These are phyloP conservation scores for Leptopilina myrica DNA, from an alignment of 2,888 invertebrate species.

Conservation along the genomic window DNA sequence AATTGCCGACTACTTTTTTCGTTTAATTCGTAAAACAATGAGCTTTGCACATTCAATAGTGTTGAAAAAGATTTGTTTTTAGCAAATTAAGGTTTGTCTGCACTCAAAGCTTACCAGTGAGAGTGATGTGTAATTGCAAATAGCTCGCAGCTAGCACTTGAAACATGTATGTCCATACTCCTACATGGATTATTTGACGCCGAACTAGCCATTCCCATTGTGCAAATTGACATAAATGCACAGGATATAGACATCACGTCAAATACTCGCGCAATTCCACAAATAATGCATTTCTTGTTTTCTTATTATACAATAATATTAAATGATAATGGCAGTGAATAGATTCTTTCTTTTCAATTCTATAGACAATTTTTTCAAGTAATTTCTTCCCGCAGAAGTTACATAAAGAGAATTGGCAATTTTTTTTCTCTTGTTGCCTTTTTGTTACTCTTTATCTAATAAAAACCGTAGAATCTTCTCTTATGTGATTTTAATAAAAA, in stretches of 20 bases:
- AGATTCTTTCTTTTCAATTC: too few relatives aligned
- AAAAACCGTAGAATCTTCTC: slow-evolving; percentile 1
- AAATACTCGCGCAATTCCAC: slow-evolving; percentile 1
- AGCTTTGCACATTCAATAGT: too few relatives aligned
- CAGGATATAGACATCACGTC: slow-evolving; percentile 11
- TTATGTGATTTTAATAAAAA: slow-evolving; percentile 26
- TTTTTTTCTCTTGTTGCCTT: not conserved
- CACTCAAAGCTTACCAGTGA: slow-evolving; percentile 1
- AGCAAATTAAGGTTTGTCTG: not conserved
- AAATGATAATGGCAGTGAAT: too few relatives aligned
- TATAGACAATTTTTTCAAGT: not conserved
- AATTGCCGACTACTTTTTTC: too few relatives aligned
- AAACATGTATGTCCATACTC: slow-evolving; percentile 11
- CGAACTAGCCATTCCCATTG: slow-evolving; percentile 16
- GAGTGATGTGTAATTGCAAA: slow-evolving; percentile 16
- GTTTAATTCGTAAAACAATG: too few relatives aligned
- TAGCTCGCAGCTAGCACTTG: slow-evolving; percentile 14
- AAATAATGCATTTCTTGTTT: slow-evolving; percentile 1
- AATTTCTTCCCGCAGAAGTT: not conserved
- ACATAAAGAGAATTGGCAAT: not conserved
- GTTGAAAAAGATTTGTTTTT: too few relatives aligned
- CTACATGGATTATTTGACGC: slow-evolving; percentile 11
- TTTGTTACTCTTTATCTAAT: not conserved
- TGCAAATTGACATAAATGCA: slow-evolving; percentile 15
- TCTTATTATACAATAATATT: not conserved